Evolutionary conservation across 35 echinoderm and acorn worm species (phyloP).

Genomic region (Apostichopus californicus): DNA sequence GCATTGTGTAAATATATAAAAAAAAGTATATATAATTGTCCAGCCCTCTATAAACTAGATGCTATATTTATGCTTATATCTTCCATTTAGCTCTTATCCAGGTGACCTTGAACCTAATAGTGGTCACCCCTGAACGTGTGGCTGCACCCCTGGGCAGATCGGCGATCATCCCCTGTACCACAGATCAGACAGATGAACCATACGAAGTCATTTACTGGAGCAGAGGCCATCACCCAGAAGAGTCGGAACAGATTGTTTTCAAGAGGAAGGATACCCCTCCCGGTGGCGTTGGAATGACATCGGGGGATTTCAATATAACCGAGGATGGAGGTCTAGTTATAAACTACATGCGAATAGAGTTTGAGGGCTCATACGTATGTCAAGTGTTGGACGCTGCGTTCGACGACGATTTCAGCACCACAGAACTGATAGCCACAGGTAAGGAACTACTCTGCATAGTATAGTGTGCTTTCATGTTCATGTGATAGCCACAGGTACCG

Average conservation of each 20-base stretch:
- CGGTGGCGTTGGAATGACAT: neutral
- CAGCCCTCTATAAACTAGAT: too few species aligned
- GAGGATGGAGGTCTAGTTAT: neutral
- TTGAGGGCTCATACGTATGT: neutral
- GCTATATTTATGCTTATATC: neutral
- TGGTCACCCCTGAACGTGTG: neutral
- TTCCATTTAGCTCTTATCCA: constrained; percentile 8
- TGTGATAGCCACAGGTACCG: too few species aligned
- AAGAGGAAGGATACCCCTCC: too few species aligned
- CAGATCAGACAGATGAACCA: neutral
- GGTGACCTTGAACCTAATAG: neutral
- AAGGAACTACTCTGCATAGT: too few species aligned
- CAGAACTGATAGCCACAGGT: too few species aligned
- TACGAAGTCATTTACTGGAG: neutral
- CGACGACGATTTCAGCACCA: too few species aligned
- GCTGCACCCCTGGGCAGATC: neutral
- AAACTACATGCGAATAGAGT: neutral
- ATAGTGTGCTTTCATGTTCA: too few species aligned
- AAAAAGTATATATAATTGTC: too few species aligned
- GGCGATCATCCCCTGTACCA: neutral
- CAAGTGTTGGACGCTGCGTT: neutral
- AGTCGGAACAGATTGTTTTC: neutral
- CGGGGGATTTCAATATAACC: neutral
- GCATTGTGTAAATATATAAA: too few species aligned
- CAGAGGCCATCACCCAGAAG: neutral